phyloP scores from a whole-genome alignment of 2,797 vertebrate genomes.

The Epinephelus awoara region DNA sequence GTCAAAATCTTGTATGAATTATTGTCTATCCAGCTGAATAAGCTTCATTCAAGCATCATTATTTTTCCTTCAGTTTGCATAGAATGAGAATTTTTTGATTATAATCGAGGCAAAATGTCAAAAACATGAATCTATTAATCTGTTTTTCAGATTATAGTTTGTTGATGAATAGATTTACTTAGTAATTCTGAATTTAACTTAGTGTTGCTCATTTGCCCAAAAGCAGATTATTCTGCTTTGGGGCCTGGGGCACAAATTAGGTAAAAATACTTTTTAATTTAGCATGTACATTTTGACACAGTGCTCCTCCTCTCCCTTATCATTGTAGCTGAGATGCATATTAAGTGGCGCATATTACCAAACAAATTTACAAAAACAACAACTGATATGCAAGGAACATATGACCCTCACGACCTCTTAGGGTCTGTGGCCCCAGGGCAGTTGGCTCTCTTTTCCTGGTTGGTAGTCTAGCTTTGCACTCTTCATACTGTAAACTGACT shows the following conservation, averaged over 20 bases:
- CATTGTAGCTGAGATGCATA: background rate
- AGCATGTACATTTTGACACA: background rate
- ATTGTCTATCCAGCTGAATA: background rate
- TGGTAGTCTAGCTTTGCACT: no score
- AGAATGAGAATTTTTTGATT: background rate
- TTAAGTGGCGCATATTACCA: background rate
- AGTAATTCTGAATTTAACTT: conserved; percentile 1
- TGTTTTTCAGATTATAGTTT: background rate
- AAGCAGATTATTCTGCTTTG: background rate
- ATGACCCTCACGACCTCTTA: no score
- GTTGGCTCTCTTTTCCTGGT: no score
- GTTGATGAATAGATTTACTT: background rate
- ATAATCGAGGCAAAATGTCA: conserved; percentile 8
- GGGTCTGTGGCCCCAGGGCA: no score
- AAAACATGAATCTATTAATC: background rate
- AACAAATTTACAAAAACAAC: background rate
- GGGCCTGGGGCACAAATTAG: background rate
- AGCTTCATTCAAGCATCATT: background rate
- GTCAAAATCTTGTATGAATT: background rate
- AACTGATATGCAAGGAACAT: no score
- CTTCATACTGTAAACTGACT: no score
- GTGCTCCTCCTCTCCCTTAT: background rate
- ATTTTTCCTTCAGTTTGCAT: background rate
- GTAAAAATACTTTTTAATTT: background rate
- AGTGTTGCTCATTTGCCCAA: background rate